Evolutionary conservation across 2,797 vertebrate species (phyloP).

Genomic region (Vespertilio murinus): DNA sequence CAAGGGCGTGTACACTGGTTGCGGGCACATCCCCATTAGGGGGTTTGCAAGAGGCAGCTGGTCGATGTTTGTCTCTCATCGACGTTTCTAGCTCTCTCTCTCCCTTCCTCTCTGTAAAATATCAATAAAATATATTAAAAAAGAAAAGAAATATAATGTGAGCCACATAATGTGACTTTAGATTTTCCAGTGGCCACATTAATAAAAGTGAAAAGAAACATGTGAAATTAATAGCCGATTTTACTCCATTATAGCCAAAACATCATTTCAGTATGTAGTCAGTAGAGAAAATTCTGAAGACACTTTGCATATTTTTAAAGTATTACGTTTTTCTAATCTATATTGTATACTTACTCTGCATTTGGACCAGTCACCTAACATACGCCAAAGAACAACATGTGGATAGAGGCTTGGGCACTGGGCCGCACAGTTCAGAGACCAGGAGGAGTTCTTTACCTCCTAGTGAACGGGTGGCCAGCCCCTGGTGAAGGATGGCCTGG

Average conservation of each 20-base stretch:
- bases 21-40: too few species aligned
- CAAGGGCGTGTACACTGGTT: too few species aligned
- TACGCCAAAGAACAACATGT: background rate
- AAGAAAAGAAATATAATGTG: too few species aligned
- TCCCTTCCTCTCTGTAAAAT: too few species aligned
- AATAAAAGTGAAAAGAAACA: slow-evolving; percentile 8
- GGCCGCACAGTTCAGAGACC: background rate
- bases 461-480: background rate
- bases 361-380: background rate
- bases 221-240: background rate
- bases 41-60: too few species aligned
- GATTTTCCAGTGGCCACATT: background rate
- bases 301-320: background rate
- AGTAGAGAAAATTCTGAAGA: background rate
- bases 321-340: background rate
- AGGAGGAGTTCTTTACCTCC: background rate
- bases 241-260: background rate
- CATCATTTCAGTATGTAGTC: background rate
- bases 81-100: too few species aligned
- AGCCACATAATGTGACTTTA: background rate
- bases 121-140: too few species aligned
- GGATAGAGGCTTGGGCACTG: background rate
- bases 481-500: background rate
- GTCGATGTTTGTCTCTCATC: too few species aligned
- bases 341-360: background rate